Conservation (phyloP, 2,113 vertebrate species). For the Melanocharis versteri region DNA sequence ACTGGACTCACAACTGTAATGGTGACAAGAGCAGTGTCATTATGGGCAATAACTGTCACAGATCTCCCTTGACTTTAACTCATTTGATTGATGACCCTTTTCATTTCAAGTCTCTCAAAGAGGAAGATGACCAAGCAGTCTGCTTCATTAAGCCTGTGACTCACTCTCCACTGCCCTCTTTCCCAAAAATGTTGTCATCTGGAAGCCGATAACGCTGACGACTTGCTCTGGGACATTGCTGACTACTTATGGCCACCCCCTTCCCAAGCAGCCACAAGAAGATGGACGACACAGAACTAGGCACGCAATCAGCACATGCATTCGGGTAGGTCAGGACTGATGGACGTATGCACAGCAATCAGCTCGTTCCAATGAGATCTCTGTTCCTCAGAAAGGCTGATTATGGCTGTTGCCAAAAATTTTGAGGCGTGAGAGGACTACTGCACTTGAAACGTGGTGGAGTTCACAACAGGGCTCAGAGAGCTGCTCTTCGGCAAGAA, state of each 20-base stretch:
- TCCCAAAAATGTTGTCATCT: background rate
- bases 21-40: background rate
- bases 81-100: background rate
- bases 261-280: background rate
- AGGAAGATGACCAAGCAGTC: background rate
- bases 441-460: background rate
- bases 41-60: background rate
- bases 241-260: background rate
- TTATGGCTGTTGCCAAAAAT: background rate
- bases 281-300: accelerated
- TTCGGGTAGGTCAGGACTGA: background rate
- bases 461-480: background rate
- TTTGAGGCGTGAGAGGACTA: background rate
- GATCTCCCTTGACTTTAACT: background rate
- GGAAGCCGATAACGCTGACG: background rate
- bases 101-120: background rate
- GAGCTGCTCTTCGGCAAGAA: background rate
- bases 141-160: background rate
- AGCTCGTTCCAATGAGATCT: background rate
- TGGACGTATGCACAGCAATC: accelerated
- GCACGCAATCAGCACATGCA: accelerated
- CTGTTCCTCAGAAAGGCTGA: background rate
- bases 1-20: background rate
- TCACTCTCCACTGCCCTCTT: background rate
- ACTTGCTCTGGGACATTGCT: background rate